Conservation (phyloP, 2,888 invertebrate species). For the Drosophila limbata region DNA sequence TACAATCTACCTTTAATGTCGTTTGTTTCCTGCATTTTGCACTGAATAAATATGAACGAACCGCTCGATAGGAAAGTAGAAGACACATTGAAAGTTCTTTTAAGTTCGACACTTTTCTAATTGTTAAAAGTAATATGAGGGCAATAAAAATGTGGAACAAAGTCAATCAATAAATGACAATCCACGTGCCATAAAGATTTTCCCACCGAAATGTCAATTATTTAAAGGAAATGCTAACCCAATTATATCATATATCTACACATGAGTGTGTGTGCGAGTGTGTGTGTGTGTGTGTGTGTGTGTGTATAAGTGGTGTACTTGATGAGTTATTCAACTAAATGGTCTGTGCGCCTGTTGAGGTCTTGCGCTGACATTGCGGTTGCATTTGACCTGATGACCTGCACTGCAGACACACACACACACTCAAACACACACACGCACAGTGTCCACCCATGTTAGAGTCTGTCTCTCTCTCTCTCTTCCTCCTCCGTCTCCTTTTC, state of each 20-base stretch:
- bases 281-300: slow-evolving; percentile 13
- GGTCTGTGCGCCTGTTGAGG: slow-evolving; percentile 41
- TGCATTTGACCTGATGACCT: slow-evolving; percentile 79
- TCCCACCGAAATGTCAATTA: slow-evolving; percentile 79
- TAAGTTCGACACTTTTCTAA: slow-evolving; percentile 26
- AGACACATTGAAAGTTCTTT: slow-evolving; percentile 52
- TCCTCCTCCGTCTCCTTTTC: background rate
- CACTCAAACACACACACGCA: slow-evolving; percentile 8
- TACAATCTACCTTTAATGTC: slow-evolving; percentile 45
- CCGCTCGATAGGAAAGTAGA: slow-evolving; percentile 39
- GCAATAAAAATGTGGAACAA: slow-evolving; percentile 6
- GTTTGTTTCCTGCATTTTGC: slow-evolving; percentile 48
- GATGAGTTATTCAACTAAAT: slow-evolving; percentile 49
- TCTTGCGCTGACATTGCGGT: slow-evolving; percentile 73
- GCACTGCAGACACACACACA: slow-evolving; percentile 29
- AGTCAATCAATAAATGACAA: slow-evolving; percentile 81
- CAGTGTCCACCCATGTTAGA: slow-evolving; percentile 11
- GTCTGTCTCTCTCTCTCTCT: slow-evolving; percentile 9
- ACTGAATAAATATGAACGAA: slow-evolving; percentile 28
- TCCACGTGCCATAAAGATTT: slow-evolving; percentile 65
- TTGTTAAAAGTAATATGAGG: slow-evolving; percentile 35
- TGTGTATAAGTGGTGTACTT: slow-evolving; percentile 27
- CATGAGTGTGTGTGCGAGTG: background rate
- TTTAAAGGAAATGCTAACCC: slow-evolving; percentile 57
- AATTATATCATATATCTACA: slow-evolving; percentile 53